Percentiles rank a stretch among this genome's conserved stretches.
Evolutionary conservation across 2,113 vertebrate species (phyloP).

Genomic region (Microtus oregoni): DNA sequence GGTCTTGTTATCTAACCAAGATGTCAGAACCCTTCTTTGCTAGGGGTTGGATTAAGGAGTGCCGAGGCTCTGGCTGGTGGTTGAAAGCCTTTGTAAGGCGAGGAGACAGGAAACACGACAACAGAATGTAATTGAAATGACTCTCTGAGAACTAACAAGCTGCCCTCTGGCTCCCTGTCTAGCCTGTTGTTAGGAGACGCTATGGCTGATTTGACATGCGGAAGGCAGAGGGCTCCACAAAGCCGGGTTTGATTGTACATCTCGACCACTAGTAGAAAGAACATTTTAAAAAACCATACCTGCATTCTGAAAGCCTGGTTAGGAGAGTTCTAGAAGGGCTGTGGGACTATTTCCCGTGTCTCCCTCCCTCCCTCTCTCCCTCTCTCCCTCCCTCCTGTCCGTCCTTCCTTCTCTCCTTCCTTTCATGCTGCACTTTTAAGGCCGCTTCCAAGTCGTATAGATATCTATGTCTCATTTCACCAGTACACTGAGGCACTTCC

Average conservation of each 20-base stretch:
- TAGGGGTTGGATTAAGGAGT: not conserved
- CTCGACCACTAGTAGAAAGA: not conserved
- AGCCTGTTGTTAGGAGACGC: not conserved
- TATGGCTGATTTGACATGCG: not conserved
- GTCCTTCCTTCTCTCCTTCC: not conserved
- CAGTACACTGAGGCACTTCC: no score
- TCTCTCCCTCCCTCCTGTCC: no score
- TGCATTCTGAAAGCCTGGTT: not conserved
- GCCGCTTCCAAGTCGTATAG: no score
- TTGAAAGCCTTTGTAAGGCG: not conserved
- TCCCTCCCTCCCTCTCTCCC: not conserved
- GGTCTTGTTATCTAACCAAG: not conserved
- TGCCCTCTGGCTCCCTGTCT: not conserved
- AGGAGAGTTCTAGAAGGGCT: not conserved
- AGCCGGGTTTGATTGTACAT: not conserved
- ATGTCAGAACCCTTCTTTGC: not conserved
- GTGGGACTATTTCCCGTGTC: fast-evolving
- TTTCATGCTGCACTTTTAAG: not conserved
- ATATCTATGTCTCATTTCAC: no score
- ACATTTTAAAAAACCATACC: not conserved
- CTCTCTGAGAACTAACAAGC: constrained; percentile 33
- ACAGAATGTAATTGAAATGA: not conserved
- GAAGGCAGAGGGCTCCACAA: not conserved
- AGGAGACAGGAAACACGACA: not conserved
- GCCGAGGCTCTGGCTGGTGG: not conserved